These are phyloP conservation scores for Tenthredo mesomela DNA, from an alignment of 2,888 invertebrate species.

Conservation along the genomic window DNA sequence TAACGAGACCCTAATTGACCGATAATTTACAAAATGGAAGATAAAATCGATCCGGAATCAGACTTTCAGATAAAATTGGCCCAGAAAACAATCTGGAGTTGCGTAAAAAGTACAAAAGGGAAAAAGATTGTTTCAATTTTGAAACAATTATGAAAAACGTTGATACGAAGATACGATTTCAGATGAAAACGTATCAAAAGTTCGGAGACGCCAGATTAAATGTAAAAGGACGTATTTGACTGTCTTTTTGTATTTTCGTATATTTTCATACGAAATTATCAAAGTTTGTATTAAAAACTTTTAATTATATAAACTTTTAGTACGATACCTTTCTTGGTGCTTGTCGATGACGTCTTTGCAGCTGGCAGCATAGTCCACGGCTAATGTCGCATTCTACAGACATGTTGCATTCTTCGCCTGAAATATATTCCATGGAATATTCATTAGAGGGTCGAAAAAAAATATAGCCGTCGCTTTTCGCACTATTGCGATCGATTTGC, in stretches of 20 bases:
- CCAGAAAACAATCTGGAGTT: background rate
- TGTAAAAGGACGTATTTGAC: background rate
- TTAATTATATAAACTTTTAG: background rate
- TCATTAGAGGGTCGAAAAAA: background rate
- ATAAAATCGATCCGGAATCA: background rate
- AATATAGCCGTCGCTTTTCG: background rate
- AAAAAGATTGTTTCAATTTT: background rate
- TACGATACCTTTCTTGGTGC: slow-evolving; percentile 87
- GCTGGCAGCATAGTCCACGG: slow-evolving; percentile 92
- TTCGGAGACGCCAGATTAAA: background rate
- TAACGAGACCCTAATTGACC: background rate
- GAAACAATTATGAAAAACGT: background rate
- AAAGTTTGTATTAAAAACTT: background rate
- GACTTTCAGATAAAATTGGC: background rate
- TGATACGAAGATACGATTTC: background rate
- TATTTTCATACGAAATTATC: background rate
- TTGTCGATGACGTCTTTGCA: slow-evolving; percentile 92
- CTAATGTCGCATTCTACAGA: slow-evolving; percentile 93
- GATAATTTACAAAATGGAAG: background rate
- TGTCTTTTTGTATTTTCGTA: background rate
- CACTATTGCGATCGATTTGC: background rate
- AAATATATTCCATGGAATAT: slow-evolving; percentile 44
- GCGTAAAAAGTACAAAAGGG: background rate
- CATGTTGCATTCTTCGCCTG: slow-evolving; percentile 89
- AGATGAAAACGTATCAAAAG: background rate